Base-by-base conservation (phyloP, 2,797 vertebrate species). In the Alauda arvensis region DNA sequence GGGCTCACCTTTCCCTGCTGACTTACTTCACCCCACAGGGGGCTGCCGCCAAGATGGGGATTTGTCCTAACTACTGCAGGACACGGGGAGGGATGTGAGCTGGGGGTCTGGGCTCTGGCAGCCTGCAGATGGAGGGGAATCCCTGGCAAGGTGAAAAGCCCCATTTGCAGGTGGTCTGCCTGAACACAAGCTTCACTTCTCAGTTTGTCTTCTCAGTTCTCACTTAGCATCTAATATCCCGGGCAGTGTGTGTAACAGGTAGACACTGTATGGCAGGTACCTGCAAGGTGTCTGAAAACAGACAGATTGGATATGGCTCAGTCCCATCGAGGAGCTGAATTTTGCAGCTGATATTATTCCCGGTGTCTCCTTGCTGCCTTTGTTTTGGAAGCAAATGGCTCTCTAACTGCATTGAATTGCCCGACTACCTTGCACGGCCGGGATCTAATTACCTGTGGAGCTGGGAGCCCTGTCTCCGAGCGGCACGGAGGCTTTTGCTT, bases 391-490 rank as follows among this genome's bases (percentile, higher is more conserved):
- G 92, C 83, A 91, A 93, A 89, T 52, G 53, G 76, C 69, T 75
- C 66, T 85, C 65, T 59, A 65, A 80, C 85, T 92, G 88, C 93
- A 90, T 89, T 91, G 83, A 88, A 94, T 89, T 74, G 93, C 89
- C 85, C 18, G 39, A 85, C 72, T 93, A 80, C 83, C 92, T 92
- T 83, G 75, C 90, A 85, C 10, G 49, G 77, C 91, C 31, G 0
- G 92, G 88, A 94, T 95, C 94, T 87, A 89, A 92, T 94, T 95
- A 94, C 92, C 93, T 82, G 45, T 43, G 77, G 85, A 91, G 85
- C 83, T 90, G 85, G 80, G 87, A 93, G 82, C 65, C 33, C 78
- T 46, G 69, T 68, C 91, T 93, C 83, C 3, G 18, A 85, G 69
- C 0, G 3, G 60, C 91, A 78, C 78, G 0, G 8, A 86, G 53